phyloP scores from a whole-genome alignment of 2,113 vertebrate species.

The Vidua chalybeata region DNA sequence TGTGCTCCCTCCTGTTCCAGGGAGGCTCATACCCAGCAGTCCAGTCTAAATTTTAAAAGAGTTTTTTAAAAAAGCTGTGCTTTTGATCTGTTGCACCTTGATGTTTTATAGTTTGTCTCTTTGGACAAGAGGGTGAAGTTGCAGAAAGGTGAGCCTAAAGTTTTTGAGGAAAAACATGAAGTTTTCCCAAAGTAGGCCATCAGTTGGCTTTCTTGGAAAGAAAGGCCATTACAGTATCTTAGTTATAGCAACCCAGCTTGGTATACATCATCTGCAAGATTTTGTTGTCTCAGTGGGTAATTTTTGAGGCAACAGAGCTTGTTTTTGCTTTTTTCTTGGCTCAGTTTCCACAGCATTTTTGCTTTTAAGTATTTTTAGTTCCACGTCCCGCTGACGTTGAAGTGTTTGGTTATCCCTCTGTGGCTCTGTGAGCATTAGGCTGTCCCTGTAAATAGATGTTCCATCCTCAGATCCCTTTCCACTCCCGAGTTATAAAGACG shows the following conservation, averaged over 20 bases:
- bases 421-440: slow-evolving; percentile 1
- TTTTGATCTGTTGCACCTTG: accelerated
- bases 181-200: background rate
- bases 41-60: background rate
- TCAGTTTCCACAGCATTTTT: background rate
- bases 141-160: background rate
- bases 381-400: background rate
- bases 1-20: background rate
- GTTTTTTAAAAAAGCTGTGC: background rate
- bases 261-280: background rate
- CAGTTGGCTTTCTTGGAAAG: background rate
- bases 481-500: slow-evolving; percentile 70
- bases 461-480: slow-evolving; percentile 44
- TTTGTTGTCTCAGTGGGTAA: background rate
- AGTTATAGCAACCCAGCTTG: background rate
- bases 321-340: background rate
- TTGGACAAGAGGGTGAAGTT: background rate
- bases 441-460: slow-evolving; percentile 30
- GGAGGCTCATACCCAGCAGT: background rate
- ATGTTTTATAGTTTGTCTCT: background rate
- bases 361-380: slow-evolving; percentile 20
- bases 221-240: background rate
- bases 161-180: background rate
- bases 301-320: background rate
- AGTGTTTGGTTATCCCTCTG: background rate